phyloP scores from a whole-genome alignment of 2,797 vertebrate genomes.

The Aulostomus chinensis region DNA sequence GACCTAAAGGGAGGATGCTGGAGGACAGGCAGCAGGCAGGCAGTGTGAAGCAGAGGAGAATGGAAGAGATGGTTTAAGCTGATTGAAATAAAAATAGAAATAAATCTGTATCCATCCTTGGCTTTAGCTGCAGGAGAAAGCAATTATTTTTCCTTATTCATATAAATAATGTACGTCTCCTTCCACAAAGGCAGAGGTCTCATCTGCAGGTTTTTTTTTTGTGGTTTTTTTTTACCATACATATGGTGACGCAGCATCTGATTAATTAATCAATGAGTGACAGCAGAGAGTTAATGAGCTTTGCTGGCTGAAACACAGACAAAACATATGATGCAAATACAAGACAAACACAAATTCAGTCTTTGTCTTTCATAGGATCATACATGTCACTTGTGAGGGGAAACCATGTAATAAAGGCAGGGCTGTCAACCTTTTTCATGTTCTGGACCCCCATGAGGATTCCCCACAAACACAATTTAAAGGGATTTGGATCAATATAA shows the following conservation, averaged over 20 bases:
- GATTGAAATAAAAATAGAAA: slow-evolving; percentile 3
- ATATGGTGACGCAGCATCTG: slow-evolving; percentile 71
- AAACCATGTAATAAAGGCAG: too few species aligned
- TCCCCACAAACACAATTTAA: too few species aligned
- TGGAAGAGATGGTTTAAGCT: background rate
- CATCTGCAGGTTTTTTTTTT: slow-evolving; percentile 32
- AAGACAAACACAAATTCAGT: too few species aligned
- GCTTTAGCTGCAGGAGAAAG: background rate
- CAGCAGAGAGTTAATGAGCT: slow-evolving; percentile 71
- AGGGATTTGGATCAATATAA: too few species aligned
- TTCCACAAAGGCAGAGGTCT: slow-evolving; percentile 3
- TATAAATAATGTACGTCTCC: too few species aligned
- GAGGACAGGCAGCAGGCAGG: slow-evolving; percentile 23
- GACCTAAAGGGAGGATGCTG: slow-evolving; percentile 38
- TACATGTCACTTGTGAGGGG: too few species aligned
- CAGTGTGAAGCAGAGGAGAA: background rate
- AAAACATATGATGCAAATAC: slow-evolving; percentile 9
- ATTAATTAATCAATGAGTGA: slow-evolving; percentile 80
- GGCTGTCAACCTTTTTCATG: too few species aligned
- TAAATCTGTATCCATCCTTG: background rate
- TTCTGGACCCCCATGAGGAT: too few species aligned
- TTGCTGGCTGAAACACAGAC: slow-evolving; percentile 49
- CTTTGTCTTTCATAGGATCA: too few species aligned
- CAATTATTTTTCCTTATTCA: too few species aligned
- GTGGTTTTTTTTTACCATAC: slow-evolving; percentile 45